A percentile compares a stretch with the other conserved stretches of the same genome.
phyloP scores from a whole-genome alignment of 2,888 invertebrate genomes.

The Campoplex nolae region DNA sequence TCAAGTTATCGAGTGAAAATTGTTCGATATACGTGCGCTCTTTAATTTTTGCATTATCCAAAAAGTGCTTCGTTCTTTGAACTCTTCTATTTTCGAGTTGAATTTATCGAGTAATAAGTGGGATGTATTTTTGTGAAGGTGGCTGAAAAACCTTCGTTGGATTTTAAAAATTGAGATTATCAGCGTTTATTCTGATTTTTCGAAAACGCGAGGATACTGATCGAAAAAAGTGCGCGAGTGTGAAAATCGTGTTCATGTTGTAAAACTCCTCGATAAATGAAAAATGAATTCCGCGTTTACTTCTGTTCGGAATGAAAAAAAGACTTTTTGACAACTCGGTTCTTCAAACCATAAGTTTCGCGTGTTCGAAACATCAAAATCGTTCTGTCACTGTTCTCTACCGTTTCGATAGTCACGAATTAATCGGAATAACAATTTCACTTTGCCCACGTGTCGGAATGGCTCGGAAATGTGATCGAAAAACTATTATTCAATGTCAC shows the following conservation, averaged over 20 bases:
- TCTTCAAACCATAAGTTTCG: neutral
- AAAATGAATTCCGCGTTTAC: neutral
- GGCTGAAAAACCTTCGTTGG: neutral
- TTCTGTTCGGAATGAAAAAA: neutral
- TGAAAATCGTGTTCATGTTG: neutral
- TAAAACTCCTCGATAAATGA: neutral
- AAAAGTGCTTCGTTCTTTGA: conserved; percentile 11
- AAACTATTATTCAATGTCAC: neutral
- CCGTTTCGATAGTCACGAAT: neutral
- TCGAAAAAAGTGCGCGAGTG: neutral
- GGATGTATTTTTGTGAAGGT: neutral
- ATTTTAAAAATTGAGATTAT: neutral
- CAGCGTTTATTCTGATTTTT: neutral
- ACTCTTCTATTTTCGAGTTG: neutral
- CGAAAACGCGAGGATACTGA: neutral
- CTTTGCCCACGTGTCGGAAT: neutral
- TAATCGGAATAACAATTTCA: neutral
- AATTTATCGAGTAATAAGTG: neutral
- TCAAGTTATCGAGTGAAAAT: neutral
- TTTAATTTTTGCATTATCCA: neutral
- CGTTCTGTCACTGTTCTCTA: neutral
- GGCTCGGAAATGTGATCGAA: neutral
- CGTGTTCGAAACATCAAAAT: neutral
- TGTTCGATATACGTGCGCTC: conserved; percentile 7
- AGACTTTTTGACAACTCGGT: neutral